Evolutionary conservation across 2,113 vertebrate species (phyloP), one percentile per base, ranked within the genome.

Genomic region (Istiophorus platypterus): DNA sequence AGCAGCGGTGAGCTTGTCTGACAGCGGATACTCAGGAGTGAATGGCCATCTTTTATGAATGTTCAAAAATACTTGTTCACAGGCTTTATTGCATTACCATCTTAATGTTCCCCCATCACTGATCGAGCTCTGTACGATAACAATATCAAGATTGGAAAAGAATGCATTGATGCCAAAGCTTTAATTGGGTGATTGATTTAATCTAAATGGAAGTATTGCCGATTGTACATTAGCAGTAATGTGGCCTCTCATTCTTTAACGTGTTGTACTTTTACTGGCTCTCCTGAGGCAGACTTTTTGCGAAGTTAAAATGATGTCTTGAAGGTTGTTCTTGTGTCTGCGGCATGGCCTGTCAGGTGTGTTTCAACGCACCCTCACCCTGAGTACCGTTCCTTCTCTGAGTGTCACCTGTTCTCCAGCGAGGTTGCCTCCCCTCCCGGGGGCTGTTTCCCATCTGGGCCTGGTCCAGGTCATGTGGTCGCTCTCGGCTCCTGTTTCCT

Each of bases 11-110:
- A 34, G 37, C 24, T 10, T 22, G 52, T 74, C 64, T 70, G 45
- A 31, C 41, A 79, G 27, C 20, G 4, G 47, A 65, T 58, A 24
- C 52, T 74, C 26, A 24, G 72, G 37, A 67, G 68, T 88, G 86
- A 91, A 90, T 88, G 85, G 61, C 58, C 45, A 63, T 82, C 84
- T 92, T 34, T 90, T 92, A 85, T 90, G 64, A 85, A 65, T 26
- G 29, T 57, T 65, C 52, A 34, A 77, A 84, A 86, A 79, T 61
- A 57, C 62, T 76, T 77, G 69, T 82, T 85, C 73, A 59, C 70
- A 27, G 78, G 62, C 54, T n/a, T 89, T 74, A 89, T 90, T 89
- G 72, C 80, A 80, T 92, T 91, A 76, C 72, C 14, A 45, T 65
- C 73, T 26, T 26, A 52, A 61, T 26, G 51, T 47, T 39, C 39